Percentiles rank a stretch among this genome's conserved stretches.
Conservation (phyloP, 2,113 vertebrate species). For the Plecturocebus donacophilus region DNA sequence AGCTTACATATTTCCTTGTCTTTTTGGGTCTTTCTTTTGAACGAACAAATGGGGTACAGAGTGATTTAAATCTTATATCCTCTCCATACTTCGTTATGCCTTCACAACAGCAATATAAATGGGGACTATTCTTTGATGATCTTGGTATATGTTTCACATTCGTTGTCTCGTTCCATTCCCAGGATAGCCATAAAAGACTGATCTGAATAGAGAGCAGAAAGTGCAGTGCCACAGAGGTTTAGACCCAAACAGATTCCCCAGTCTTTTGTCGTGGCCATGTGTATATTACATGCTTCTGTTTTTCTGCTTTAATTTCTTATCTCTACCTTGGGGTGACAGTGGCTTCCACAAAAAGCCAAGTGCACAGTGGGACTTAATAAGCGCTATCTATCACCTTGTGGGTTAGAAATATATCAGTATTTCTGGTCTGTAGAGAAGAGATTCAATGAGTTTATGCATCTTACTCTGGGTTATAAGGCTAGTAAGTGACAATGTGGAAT, state of each 20-base stretch:
- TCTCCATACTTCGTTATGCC: neutral
- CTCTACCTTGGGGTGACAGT: neutral
- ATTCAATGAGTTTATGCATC: neutral
- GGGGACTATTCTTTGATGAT: neutral
- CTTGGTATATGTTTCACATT: neutral
- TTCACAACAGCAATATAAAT: neutral
- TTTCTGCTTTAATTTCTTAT: neutral
- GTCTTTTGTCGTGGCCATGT: neutral
- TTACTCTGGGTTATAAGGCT: accelerated
- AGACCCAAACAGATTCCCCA: too few relatives aligned
- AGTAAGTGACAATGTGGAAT: neutral
- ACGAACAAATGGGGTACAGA: neutral
- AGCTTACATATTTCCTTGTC: neutral
- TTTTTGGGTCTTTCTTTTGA: neutral
- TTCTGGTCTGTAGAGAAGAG: neutral
- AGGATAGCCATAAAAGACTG: neutral
- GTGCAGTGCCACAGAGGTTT: neutral
- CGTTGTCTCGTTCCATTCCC: neutral
- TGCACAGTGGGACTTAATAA: neutral
- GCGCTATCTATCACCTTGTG: neutral
- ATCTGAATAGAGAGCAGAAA: neutral
- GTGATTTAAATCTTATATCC: neutral
- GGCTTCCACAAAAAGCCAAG: neutral
- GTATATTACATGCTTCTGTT: neutral
- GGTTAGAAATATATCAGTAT: neutral